Evolutionary conservation across 2,888 invertebrate species (phyloP).

Genomic region (Drosophila robusta): DNA sequence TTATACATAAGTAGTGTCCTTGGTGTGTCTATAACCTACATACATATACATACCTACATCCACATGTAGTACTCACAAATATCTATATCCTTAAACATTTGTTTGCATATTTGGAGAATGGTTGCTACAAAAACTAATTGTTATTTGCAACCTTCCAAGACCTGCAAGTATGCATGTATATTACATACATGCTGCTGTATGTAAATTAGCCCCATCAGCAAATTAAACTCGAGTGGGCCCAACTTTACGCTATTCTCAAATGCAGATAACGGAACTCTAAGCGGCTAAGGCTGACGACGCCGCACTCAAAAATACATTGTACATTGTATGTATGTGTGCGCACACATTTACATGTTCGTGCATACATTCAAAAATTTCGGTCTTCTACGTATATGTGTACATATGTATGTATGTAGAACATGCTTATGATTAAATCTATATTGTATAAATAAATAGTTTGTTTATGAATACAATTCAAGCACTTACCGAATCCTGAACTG

Average conservation of each 20-base stretch:
- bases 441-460: neutral
- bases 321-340: neutral
- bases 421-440: neutral
- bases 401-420: neutral
- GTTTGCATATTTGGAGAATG: neutral
- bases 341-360: neutral
- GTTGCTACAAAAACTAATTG: neutral
- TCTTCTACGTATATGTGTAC: neutral
- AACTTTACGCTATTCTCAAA: neutral
- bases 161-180: neutral
- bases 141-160: no score
- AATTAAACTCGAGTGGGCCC: neutral
- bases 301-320: neutral
- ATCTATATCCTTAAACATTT: neutral
- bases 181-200: neutral
- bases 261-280: slow-evolving; percentile 31
- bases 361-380: neutral
- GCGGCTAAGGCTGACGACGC: neutral
- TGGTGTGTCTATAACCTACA: no score
- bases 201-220: slow-evolving; percentile 24
- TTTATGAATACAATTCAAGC: neutral
- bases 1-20: no score
- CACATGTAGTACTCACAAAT: no score
- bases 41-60: no score
- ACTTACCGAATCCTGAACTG: slow-evolving; percentile 35